Percentiles rank a stretch among this genome's conserved stretches.
phyloP scores from a whole-genome alignment of 1,140 invertebrate species.

The Chrysomallon squamiferum region DNA sequence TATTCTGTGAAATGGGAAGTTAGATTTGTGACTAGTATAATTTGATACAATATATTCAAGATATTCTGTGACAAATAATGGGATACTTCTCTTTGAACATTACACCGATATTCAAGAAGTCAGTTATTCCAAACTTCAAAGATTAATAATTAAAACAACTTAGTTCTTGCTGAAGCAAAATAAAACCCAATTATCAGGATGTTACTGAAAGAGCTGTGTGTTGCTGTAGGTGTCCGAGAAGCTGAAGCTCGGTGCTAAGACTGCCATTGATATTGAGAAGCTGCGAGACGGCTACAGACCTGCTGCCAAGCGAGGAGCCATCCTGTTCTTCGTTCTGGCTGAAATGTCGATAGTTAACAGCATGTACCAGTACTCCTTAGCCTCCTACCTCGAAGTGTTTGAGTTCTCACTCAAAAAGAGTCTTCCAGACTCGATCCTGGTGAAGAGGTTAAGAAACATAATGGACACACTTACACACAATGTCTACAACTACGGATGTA shows the following conservation, averaged over 20 bases:
- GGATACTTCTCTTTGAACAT: too few relatives aligned
- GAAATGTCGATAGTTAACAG: slow-evolving; percentile 84
- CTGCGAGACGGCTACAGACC: slow-evolving; percentile 82
- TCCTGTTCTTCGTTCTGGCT: slow-evolving; percentile 86
- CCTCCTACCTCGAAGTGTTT: slow-evolving; percentile 73
- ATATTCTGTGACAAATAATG: too few relatives aligned
- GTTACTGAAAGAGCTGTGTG: too few relatives aligned
- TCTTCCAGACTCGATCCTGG: slow-evolving; percentile 75
- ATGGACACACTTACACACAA: slow-evolving; percentile 83
- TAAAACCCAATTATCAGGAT: too few relatives aligned
- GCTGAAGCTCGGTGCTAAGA: slow-evolving; percentile 73
- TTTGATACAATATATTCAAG: too few relatives aligned
- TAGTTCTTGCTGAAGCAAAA: too few relatives aligned
- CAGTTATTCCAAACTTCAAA: too few relatives aligned
- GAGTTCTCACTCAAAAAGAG: slow-evolving; percentile 79
- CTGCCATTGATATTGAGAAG: slow-evolving; percentile 79
- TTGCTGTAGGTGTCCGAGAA: slow-evolving; percentile 73
- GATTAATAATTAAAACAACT: too few relatives aligned
- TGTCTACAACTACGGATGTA: slow-evolving; percentile 88
- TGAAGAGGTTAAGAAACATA: slow-evolving; percentile 79
- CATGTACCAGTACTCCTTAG: slow-evolving; percentile 92
- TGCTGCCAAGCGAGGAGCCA: slow-evolving; percentile 82
- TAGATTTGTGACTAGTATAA: too few relatives aligned
- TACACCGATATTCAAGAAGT: too few relatives aligned
- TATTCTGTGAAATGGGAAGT: too few relatives aligned